phyloP scores from a whole-genome alignment of 2,888 invertebrate genomes.

The Plagiodera versicolora region DNA sequence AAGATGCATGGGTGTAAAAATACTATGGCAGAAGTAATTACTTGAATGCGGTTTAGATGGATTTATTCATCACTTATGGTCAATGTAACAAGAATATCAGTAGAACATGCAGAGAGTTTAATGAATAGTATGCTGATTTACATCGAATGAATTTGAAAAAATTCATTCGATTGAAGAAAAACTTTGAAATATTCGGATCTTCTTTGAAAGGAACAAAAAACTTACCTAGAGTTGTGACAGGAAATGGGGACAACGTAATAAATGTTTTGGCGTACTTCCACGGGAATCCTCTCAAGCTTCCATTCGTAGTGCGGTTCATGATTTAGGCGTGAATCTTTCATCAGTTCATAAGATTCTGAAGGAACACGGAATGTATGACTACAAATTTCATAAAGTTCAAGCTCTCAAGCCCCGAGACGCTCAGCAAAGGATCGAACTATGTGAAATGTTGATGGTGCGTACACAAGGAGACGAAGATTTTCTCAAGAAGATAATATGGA shows the following conservation, averaged over 20 bases:
- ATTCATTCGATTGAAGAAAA: too few relatives aligned
- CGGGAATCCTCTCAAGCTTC: slow-evolving; percentile 2
- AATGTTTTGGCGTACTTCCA: not conserved
- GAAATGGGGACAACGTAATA: not conserved
- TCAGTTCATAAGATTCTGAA: slow-evolving; percentile 2
- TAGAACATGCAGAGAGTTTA: too few relatives aligned
- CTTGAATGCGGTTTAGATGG: too few relatives aligned
- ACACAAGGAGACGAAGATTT: not conserved
- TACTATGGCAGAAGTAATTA: too few relatives aligned
- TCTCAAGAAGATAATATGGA: not conserved
- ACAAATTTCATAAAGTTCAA: slow-evolving; percentile 1
- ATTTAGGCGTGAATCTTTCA: not conserved
- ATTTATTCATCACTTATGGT: too few relatives aligned
- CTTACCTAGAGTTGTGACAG: not conserved
- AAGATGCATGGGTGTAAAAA: too few relatives aligned
- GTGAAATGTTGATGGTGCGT: not conserved
- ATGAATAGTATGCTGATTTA: too few relatives aligned
- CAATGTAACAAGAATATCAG: too few relatives aligned
- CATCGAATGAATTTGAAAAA: too few relatives aligned
- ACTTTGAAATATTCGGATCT: too few relatives aligned
- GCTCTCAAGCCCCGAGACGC: not conserved
- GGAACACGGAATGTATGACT: not conserved
- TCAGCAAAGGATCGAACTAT: not conserved
- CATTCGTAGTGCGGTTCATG: not conserved
- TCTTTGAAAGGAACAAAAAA: too few relatives aligned